These are phyloP conservation scores for Camelus bactrianus DNA, from an alignment of 2,113 vertebrate genomes.

Conservation along the genomic window DNA sequence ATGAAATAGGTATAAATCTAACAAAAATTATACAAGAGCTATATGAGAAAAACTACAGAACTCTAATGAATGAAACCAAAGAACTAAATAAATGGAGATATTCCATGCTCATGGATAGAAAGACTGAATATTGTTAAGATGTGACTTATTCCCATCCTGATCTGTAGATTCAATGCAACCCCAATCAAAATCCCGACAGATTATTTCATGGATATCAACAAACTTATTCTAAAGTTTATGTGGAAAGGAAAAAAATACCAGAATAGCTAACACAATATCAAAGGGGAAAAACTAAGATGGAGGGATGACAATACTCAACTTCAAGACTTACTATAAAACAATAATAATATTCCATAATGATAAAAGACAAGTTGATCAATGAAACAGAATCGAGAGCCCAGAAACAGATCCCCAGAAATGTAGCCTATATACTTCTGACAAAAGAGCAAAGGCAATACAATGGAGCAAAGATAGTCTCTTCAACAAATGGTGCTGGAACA, in stretches of 20 bases:
- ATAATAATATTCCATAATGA: no score
- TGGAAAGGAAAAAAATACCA: background rate
- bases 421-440: background rate
- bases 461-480: background rate
- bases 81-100: background rate
- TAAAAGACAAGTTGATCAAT: background rate
- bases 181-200: background rate
- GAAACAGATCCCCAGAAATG: background rate
- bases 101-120: background rate
- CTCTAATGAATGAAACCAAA: background rate
- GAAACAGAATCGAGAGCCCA: background rate
- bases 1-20: background rate
- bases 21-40: background rate
- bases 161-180: background rate
- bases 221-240: background rate
- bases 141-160: background rate
- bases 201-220: background rate
- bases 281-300: background rate
- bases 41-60: background rate
- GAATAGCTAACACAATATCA: background rate
- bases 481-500: no score
- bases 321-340: background rate
- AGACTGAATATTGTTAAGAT: background rate
- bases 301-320: background rate
- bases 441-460: background rate